phyloP scores from a whole-genome alignment of 2,113 vertebrate species.

The Hydropotes inermis region DNA sequence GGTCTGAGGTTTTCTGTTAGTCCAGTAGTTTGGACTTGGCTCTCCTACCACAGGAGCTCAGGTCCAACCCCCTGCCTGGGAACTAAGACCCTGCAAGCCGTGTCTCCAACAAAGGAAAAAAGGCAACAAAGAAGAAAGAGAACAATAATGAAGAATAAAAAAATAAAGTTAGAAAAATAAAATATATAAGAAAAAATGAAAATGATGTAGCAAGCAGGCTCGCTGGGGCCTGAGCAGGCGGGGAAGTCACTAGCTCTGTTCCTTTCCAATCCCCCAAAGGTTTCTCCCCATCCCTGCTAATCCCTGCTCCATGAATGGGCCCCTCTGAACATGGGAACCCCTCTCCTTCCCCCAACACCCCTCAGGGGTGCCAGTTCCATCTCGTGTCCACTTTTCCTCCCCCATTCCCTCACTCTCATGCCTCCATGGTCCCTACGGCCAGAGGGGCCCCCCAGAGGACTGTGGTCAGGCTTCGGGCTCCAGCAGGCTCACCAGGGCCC shows the following conservation, averaged over 20 bases:
- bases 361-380: neutral
- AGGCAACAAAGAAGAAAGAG: neutral
- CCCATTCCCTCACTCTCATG: neutral
- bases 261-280: neutral
- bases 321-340: neutral
- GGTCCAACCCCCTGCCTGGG: neutral
- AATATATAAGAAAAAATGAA: neutral
- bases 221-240: neutral
- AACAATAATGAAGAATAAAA: neutral
- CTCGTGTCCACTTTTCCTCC: neutral
- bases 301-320: neutral
- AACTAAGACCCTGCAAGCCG: neutral
- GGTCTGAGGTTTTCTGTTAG: neutral
- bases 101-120: neutral
- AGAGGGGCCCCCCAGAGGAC: neutral
- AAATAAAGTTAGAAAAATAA: neutral
- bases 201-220: neutral
- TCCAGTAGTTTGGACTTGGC: neutral
- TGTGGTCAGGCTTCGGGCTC: neutral
- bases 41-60: neutral
- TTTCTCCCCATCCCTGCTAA: neutral
- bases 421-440: neutral
- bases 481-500: neutral
- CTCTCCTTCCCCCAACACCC: neutral
- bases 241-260: neutral